phyloP scores from a whole-genome alignment of 2,888 invertebrate genomes.

The Tinea semifulvella region DNA sequence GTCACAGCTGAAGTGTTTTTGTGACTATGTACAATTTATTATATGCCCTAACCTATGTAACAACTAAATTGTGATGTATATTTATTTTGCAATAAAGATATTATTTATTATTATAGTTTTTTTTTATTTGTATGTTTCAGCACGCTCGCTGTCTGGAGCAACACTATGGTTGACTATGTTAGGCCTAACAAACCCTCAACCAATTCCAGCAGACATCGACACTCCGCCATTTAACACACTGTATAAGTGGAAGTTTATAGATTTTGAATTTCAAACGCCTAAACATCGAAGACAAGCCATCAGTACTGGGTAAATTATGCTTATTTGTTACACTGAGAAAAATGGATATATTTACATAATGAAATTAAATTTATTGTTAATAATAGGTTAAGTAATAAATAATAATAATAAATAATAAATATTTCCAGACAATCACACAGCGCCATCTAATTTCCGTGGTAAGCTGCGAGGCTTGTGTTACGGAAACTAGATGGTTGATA shows the following conservation, averaged over 20 bases:
- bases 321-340: not conserved
- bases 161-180: slow-evolving; percentile 62
- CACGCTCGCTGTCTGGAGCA: slow-evolving; percentile 26
- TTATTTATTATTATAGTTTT: not conserved
- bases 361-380: no score
- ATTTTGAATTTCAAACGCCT: slow-evolving; percentile 73
- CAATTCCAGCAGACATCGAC: slow-evolving; percentile 46
- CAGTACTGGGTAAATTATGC: slow-evolving; percentile 50
- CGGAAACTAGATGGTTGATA: no score
- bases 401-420: no score
- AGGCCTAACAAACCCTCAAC: slow-evolving; percentile 41
- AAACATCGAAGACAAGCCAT: slow-evolving; percentile 68
- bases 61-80: no score
- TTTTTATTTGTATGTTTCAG: not conserved
- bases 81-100: not conserved
- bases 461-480: no score
- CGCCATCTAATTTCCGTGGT: no score
- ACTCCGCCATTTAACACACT: slow-evolving; percentile 69
- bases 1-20: no score
- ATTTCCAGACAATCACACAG: no score
- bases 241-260: slow-evolving; percentile 79
- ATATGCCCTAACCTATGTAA: no score
- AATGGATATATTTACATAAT: not conserved
- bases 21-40: no score
- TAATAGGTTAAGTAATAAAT: no score